These are phyloP conservation scores for Fulmarus glacialis DNA, from an alignment of 2,113 vertebrate species.

Conservation along the genomic window DNA sequence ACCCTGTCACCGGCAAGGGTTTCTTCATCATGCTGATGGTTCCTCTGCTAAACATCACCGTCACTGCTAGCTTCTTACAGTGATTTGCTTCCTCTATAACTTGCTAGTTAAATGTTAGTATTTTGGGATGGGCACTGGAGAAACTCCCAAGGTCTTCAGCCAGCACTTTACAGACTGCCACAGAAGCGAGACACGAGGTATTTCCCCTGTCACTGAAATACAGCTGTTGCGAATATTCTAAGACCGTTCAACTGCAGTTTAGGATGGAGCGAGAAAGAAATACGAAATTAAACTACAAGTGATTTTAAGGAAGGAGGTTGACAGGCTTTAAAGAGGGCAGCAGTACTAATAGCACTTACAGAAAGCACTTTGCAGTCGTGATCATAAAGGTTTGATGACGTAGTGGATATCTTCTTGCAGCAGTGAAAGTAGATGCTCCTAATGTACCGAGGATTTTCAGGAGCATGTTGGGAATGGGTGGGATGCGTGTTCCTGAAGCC, in stretches of 20 bases:
- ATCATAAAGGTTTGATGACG: background rate
- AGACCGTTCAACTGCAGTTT: background rate
- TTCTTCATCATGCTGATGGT: background rate
- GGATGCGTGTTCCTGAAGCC: background rate
- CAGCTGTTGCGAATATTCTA: background rate
- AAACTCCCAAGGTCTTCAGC: background rate
- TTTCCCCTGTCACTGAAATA: background rate
- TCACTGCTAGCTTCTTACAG: background rate
- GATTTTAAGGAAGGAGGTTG: background rate
- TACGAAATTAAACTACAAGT: too few relatives aligned
- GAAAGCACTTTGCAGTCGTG: background rate
- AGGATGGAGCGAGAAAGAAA: background rate
- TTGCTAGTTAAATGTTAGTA: background rate
- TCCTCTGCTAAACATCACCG: background rate
- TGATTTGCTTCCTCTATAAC: background rate
- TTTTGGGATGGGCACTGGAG: background rate
- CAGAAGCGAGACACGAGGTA: rapidly evolving
- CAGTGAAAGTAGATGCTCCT: background rate
- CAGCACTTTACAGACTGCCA: too few relatives aligned
- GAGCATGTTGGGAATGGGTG: background rate
- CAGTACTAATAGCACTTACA: background rate
- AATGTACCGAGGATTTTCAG: background rate
- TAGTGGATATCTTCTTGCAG: too few relatives aligned
- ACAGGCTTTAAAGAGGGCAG: background rate
- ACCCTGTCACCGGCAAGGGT: background rate